phyloP scores from a whole-genome alignment of 2,888 invertebrate genomes.

The Lycia hirtaria region DNA sequence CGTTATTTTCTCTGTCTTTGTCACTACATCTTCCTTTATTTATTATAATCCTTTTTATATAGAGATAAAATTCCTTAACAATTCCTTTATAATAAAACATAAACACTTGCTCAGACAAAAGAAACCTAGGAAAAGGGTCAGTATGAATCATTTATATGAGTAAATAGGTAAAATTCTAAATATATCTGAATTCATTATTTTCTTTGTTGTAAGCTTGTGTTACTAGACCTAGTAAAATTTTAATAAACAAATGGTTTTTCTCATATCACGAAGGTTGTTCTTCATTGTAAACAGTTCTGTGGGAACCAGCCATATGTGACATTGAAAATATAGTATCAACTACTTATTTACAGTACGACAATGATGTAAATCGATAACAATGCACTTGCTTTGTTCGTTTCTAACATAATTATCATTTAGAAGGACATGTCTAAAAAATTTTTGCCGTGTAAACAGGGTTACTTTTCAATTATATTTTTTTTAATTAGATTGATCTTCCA shows the following conservation, averaged over 20 bases:
- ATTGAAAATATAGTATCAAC: conserved; percentile 9
- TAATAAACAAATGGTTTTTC: conserved; percentile 37
- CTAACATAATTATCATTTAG: background rate
- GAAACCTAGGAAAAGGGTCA: background rate
- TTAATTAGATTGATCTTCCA: too few species aligned
- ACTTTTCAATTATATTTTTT: too few species aligned
- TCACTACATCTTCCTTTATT: too few species aligned
- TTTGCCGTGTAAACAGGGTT: too few species aligned
- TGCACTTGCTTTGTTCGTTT: conserved; percentile 2
- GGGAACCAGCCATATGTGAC: conserved; percentile 38
- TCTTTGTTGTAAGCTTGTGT: background rate
- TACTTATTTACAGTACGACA: background rate
- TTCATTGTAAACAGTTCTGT: conserved; percentile 31
- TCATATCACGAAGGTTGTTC: conserved; percentile 23
- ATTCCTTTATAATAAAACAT: background rate
- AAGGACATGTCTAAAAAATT: conserved; percentile 4
- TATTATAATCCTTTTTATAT: too few species aligned
- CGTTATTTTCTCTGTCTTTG: too few species aligned
- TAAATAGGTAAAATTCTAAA: background rate
- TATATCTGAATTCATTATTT: background rate
- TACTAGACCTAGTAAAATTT: conserved; percentile 7
- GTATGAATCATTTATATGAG: background rate
- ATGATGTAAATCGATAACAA: conserved; percentile 16
- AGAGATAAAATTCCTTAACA: too few species aligned
- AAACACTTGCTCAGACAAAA: background rate